A percentile compares a stretch with the other conserved stretches of the same genome.
These are phyloP conservation scores for Sibirionetta formosa DNA, from an alignment of 2,797 vertebrate species.

Conservation along the genomic window DNA sequence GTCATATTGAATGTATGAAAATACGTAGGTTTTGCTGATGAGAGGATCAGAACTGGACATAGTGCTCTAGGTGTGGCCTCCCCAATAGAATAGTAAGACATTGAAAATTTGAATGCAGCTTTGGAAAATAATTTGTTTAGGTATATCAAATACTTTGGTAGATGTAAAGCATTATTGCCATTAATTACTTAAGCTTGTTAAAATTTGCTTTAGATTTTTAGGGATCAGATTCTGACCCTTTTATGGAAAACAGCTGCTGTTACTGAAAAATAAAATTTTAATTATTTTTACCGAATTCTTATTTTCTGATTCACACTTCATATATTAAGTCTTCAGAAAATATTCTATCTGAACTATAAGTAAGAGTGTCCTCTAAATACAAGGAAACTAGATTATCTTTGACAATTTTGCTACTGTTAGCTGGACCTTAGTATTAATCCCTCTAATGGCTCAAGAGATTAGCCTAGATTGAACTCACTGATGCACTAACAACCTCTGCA, in stretches of 20 bases:
- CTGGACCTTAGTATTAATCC: not conserved
- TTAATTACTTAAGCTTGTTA: not conserved
- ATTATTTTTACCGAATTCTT: not conserved
- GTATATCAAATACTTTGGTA: not conserved
- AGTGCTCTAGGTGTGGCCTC: not conserved
- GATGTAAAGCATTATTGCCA: not conserved
- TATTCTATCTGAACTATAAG: not conserved
- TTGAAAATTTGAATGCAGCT: not conserved
- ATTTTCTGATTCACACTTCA: not conserved
- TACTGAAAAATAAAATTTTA: not conserved
- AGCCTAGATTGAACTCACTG: not conserved
- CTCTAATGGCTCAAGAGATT: not conserved
- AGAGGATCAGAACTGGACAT: not conserved
- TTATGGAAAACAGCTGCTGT: not conserved
- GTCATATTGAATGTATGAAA: not conserved
- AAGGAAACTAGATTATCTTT: not conserved
- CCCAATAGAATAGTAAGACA: not conserved
- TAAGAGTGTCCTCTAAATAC: not conserved
- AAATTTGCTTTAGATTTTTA: not conserved
- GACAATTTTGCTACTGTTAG: not conserved
- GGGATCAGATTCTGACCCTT: not conserved
- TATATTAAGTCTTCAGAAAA: not conserved
- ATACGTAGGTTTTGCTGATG: not conserved
- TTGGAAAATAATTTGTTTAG: not conserved
- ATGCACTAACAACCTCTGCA: not conserved